Base-by-base conservation (phyloP, 2,113 vertebrate genomes). In the Datnioides undecimradiatus region DNA sequence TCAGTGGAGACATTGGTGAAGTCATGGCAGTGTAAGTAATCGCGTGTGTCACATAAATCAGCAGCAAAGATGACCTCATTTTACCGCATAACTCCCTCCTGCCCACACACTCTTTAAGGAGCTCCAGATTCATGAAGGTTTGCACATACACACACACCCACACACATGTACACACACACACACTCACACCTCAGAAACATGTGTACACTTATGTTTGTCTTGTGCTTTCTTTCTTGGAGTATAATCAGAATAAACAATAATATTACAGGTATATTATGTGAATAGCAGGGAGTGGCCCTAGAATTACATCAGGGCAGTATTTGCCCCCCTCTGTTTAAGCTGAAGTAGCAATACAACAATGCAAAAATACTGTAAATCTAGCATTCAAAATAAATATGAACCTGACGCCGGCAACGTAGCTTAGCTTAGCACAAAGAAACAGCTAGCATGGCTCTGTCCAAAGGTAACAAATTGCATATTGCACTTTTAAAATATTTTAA, bases 31-130 rank as follows among this genome's bases (percentile, higher is more conserved):
- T 86, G 90, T 86, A 93, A 93, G 85, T 93, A 93, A 94, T 85
- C 58, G 74, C 17, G 57, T 55, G 62, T 92, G 92, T 92, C 92
- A 92, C 84, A 86, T 85, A 92, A 93, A 91, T 93, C 91, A 91
- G 71, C 86, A 82, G 89, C 86, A 64, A 81, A 85, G 91, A 93
- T 94, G 92, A 94, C 92, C 90, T 94, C 92, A 93, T 94, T 92
- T 87, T 81, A 89, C 76, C 43, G 45, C 76, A 92, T 43, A 87
- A 86, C 73, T 92, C 86, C 57, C 60, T 73, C 77, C 64, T n/a
- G 31, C 88, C 90, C 87, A 91, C 88, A 59, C 74, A 55, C 81
- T 68, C 58, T 88, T 89, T 76, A 85, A 83, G 73, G 45, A 89
- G 82, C 79, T 83, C 81, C 83, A 87, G 83, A 88, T 87, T 88